Base-by-base conservation (phyloP, 2,888 invertebrate genomes). In the Oligia fasciuncula region DNA sequence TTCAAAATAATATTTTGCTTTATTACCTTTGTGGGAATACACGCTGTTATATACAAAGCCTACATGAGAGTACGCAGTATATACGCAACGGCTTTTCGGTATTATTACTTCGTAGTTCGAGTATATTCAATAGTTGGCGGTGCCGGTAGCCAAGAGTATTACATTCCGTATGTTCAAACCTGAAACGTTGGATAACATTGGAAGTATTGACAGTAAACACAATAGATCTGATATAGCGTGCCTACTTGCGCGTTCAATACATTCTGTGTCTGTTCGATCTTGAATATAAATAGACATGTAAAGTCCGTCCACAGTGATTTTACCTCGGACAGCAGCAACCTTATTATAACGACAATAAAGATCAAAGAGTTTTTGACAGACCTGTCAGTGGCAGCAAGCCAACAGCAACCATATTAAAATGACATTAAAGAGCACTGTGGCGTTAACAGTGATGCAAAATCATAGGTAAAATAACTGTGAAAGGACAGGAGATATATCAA, bases 1-100 rank as follows among this genome's bases (percentile, higher is more conserved):
- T 89, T 80, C 81, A 72, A 83, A 88, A 87, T 89, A 84, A 85
- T 85, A 73, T 78, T 78, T 85, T 85, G 85, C 77, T 91, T 90
- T 90, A 89, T 88, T 87, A 83, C 77, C 69, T 83, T 72, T 78
- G 72, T 66, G 79, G 79, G 80, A 76, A 76, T 85, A 80, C 51
- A 74, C 66, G 57, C 13, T 35, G 72, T 78, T 81, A 62, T 77
- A 77, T 76, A 49, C 60, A 73, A 73, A 72, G 43, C 73, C 66
- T 75, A 77, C 35, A 68, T 66, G 63, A 51, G 51, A 43, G 40
- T 46, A 68, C 51, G 17, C 43, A 51, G n/a, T 63, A 67, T n/a
- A 68, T 51, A 60, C 23, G 23, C 17, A 54, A 29, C 29, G 43
- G 51, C 1, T 62, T 65, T 68, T 23, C 23, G 9, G 46, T 68